These are phyloP conservation scores for Peromyscus attwateri DNA, from an alignment of 2,797 vertebrate genomes.

Conservation along the genomic window DNA sequence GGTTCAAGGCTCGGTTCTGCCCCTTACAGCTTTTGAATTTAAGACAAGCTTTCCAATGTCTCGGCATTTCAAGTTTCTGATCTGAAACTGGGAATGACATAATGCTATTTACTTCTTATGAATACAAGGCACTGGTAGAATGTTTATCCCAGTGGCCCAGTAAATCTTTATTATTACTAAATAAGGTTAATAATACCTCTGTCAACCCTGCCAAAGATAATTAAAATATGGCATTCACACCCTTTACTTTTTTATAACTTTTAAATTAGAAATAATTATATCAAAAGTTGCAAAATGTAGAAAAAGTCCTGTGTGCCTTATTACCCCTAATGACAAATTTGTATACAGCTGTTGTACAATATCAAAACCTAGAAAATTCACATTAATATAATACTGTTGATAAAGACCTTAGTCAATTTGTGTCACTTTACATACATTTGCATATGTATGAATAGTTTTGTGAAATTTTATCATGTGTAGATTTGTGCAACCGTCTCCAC, in stretches of 20 bases:
- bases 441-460: neutral
- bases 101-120: slow-evolving; percentile 16
- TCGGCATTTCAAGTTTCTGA: slow-evolving; percentile 38
- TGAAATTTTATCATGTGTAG: neutral
- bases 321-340: neutral
- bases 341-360: neutral
- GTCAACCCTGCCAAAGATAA: neutral
- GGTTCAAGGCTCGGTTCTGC: slow-evolving; percentile 35
- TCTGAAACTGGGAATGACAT: neutral
- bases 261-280: slow-evolving; percentile 59
- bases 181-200: slow-evolving; percentile 27
- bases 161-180: slow-evolving; percentile 43
- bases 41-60: slow-evolving; percentile 29
- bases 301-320: neutral
- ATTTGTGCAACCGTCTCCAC: neutral
- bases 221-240: slow-evolving; percentile 22
- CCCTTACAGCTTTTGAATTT: slow-evolving; percentile 6
- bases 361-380: slow-evolving; percentile 42
- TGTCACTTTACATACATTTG: neutral
- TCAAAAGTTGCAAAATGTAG: slow-evolving; percentile 43
- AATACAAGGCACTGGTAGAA: slow-evolving; percentile 52
- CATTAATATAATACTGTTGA: neutral
- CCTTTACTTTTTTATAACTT: slow-evolving; percentile 19
- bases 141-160: slow-evolving; percentile 13
- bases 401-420: neutral